These are phyloP conservation scores for Lasioglossum villosulum DNA, from an alignment of 2,888 invertebrate genomes.

Conservation along the genomic window DNA sequence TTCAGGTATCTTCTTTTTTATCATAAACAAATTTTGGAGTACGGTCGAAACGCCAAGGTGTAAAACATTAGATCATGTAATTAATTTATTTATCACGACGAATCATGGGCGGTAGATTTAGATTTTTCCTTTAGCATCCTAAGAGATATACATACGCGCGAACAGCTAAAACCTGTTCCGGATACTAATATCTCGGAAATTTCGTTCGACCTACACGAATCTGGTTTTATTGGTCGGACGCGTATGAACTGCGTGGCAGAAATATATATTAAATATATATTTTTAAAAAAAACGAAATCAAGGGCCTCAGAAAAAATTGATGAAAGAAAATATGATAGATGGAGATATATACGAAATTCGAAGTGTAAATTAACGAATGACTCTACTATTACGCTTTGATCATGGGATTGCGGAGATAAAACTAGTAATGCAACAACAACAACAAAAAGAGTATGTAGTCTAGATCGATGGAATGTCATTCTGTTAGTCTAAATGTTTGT, in stretches of 20 bases:
- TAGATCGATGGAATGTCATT: constrained; percentile 38
- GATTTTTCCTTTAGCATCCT: constrained; percentile 64
- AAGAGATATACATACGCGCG: constrained; percentile 31
- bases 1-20: constrained; percentile 97
- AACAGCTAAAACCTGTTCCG: constrained; percentile 29
- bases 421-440: constrained; percentile 25
- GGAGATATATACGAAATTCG: constrained; percentile 39
- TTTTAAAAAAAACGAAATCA: constrained; percentile 23
- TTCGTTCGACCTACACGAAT: constrained; percentile 18
- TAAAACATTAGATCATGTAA: constrained; percentile 74
- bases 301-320: constrained; percentile 40
- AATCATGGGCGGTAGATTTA: constrained; percentile 64
- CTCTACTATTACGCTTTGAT: constrained; percentile 56
- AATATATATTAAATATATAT: neutral
- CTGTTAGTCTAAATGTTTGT: constrained; percentile 50
- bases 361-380: constrained; percentile 30
- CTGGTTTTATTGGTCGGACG: constrained; percentile 18
- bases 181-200: constrained; percentile 18
- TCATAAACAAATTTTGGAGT: constrained; percentile 97
- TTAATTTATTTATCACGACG: constrained; percentile 74
- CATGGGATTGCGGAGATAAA: constrained; percentile 31
- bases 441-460: constrained; percentile 43
- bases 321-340: constrained; percentile 11
- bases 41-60: constrained; percentile 85
- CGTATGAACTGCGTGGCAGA: constrained; percentile 16